Evolutionary conservation across 2,113 vertebrate genomes (phyloP).

Genomic region (Antigone vipio): DNA sequence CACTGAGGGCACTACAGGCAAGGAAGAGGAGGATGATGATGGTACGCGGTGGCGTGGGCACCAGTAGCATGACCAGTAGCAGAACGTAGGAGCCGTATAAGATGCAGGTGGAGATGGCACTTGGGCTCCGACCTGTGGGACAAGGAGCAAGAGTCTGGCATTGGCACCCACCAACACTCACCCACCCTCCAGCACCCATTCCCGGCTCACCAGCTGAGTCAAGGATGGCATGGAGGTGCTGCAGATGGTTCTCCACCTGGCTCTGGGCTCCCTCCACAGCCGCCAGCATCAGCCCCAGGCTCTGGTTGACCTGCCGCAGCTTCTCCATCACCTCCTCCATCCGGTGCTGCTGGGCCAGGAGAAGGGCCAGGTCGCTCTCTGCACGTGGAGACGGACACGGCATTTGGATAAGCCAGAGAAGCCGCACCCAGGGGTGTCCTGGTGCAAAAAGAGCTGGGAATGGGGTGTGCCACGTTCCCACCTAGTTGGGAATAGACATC

Average conservation of each 20-base stretch:
- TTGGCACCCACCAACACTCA: not conserved
- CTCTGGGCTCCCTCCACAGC: slow-evolving; percentile 70
- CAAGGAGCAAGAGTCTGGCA: accelerated
- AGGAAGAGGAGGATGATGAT: slow-evolving; percentile 74
- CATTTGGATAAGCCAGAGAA: accelerated
- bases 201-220: slow-evolving; percentile 68
- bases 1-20: slow-evolving; percentile 57
- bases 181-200: accelerated
- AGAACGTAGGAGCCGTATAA: slow-evolving; percentile 71
- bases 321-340: slow-evolving; percentile 74
- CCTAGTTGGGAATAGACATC: slow-evolving; percentile 73
- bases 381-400: accelerated
- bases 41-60: slow-evolving; percentile 47
- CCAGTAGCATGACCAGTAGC: slow-evolving; percentile 70
- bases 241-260: slow-evolving; percentile 72
- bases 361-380: slow-evolving; percentile 75
- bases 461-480: accelerated
- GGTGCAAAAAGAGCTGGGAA: not conserved
- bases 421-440: not conserved
- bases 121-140: slow-evolving; percentile 67
- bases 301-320: slow-evolving; percentile 78
- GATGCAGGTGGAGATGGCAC: slow-evolving; percentile 73
- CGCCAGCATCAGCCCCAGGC: slow-evolving; percentile 70
- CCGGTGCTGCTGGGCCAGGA: slow-evolving; percentile 76
- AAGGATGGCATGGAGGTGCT: slow-evolving; percentile 71